Evolutionary conservation across 2,113 vertebrate species (phyloP).

Genomic region (Anser brachyrhynchus): DNA sequence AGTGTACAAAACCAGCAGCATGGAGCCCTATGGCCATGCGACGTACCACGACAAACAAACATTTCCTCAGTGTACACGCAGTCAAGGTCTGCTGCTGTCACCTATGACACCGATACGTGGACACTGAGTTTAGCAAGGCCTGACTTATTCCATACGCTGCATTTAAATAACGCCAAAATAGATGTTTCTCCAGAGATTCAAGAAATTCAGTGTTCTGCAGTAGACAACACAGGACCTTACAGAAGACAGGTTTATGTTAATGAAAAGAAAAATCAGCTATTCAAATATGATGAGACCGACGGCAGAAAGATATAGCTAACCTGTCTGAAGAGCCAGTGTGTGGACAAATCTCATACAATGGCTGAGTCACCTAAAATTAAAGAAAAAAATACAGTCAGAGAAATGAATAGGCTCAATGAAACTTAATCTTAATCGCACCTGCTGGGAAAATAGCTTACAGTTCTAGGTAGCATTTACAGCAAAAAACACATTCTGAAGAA

Average conservation of each 20-base stretch:
- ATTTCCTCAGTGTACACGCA: background rate
- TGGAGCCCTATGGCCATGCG: rapidly evolving
- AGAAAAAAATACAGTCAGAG: background rate
- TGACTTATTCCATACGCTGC: background rate
- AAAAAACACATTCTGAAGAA: background rate
- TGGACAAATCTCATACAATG: constrained; percentile 19
- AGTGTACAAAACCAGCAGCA: background rate
- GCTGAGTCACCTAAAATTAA: constrained; percentile 39
- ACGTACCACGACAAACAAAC: background rate
- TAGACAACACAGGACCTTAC: background rate
- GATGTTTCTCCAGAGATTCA: background rate
- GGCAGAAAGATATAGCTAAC: constrained; percentile 19
- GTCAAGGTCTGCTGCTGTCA: background rate
- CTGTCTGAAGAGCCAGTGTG: constrained; percentile 63
- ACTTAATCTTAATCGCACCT: background rate
- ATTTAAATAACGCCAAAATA: background rate
- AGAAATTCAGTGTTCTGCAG: background rate
- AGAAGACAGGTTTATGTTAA: background rate
- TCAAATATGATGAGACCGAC: background rate
- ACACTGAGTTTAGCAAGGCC: background rate
- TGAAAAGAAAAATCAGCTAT: background rate
- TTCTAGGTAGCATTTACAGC: background rate
- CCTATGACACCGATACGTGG: background rate
- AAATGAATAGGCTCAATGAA: background rate
- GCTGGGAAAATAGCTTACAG: background rate